phyloP scores from a whole-genome alignment of 2,113 vertebrate genomes.

The Psammodynastes pulverulentus region DNA sequence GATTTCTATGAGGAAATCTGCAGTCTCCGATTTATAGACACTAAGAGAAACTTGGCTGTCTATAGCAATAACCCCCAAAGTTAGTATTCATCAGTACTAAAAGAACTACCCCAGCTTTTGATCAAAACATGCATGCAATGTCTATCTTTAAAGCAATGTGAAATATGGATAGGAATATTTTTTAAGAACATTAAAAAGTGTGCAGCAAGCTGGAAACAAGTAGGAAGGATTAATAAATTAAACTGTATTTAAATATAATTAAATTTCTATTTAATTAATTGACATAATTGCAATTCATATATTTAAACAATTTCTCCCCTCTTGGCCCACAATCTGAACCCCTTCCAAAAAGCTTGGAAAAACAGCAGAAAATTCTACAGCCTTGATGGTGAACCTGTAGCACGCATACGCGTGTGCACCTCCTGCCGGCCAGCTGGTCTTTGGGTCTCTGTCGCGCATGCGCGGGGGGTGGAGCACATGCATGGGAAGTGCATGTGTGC shows the following conservation, averaged over 20 bases:
- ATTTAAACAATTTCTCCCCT: neutral
- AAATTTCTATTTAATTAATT: neutral
- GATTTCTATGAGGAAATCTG: neutral
- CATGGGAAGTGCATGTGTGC: no score
- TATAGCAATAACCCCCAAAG: neutral
- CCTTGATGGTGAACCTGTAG: no score
- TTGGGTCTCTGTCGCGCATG: no score
- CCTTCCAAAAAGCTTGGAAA: neutral
- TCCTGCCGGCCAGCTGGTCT: no score
- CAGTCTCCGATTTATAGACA: neutral
- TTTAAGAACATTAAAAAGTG: neutral
- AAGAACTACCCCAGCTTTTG: neutral
- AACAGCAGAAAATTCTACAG: neutral
- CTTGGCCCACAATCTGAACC: neutral
- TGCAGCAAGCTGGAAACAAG: neutral
- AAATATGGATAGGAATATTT: neutral
- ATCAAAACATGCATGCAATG: neutral
- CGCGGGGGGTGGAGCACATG: no score
- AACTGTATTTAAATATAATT: neutral
- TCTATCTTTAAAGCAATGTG: neutral
- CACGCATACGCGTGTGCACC: no score
- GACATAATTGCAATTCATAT: neutral
- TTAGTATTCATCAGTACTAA: neutral
- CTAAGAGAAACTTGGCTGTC: neutral
- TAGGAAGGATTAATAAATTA: neutral